phyloP scores from a whole-genome alignment of 2,888 invertebrate genomes.

The Plagodis dolabraria region DNA sequence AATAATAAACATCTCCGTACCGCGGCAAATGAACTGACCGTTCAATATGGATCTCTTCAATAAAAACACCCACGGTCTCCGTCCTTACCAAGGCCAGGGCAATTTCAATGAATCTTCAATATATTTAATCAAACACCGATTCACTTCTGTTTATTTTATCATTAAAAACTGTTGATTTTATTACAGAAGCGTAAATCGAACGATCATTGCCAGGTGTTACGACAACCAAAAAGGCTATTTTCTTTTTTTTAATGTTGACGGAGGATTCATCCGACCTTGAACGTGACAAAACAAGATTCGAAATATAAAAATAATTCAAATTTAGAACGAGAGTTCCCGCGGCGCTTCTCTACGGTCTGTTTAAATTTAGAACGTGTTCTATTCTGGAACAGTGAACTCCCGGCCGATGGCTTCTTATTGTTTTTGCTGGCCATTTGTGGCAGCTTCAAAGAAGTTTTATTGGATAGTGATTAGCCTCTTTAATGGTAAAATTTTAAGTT shows the following conservation, averaged over 20 bases:
- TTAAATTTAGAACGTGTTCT: slow-evolving; percentile 79
- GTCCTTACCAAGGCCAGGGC: slow-evolving; percentile 49
- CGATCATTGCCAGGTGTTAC: slow-evolving; percentile 64
- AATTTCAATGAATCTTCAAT: slow-evolving; percentile 39
- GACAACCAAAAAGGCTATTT: slow-evolving; percentile 38
- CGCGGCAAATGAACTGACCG: slow-evolving; percentile 28
- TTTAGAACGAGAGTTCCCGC: slow-evolving; percentile 74
- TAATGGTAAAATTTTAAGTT: not conserved
- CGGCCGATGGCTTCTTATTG: slow-evolving; percentile 77
- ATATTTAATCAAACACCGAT: slow-evolving; percentile 51
- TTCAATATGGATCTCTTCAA: slow-evolving; percentile 43
- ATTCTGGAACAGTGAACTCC: slow-evolving; percentile 80
- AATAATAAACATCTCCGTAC: slow-evolving; percentile 7
- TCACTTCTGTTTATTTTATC: slow-evolving; percentile 48
- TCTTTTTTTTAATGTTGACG: slow-evolving; percentile 43
- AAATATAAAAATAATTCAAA: slow-evolving; percentile 73
- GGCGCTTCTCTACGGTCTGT: slow-evolving; percentile 75
- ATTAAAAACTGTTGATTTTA: slow-evolving; percentile 54
- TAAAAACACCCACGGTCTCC: slow-evolving; percentile 50
- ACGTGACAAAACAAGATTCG: slow-evolving; percentile 77
- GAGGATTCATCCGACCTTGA: slow-evolving; percentile 72
- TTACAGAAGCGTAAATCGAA: slow-evolving; percentile 41
- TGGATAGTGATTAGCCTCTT: slow-evolving; percentile 24
- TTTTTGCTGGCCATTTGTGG: slow-evolving; percentile 65
- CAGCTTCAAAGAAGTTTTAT: slow-evolving; percentile 41